Evolutionary conservation across 2,113 vertebrate genomes (phyloP).

Genomic region (Nerophis lumbriciformis): DNA sequence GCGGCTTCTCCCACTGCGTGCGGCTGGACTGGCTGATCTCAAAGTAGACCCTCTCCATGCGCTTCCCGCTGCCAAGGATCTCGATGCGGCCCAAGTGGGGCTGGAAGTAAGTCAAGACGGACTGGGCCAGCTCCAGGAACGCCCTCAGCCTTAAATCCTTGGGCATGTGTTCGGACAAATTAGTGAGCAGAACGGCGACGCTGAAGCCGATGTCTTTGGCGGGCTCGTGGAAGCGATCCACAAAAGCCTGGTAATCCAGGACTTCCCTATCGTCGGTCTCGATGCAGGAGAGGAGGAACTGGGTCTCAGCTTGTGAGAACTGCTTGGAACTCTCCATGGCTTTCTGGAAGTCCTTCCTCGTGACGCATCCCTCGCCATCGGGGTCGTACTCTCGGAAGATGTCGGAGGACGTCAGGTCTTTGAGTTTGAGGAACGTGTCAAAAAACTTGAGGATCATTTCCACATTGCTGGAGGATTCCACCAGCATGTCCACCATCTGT

Average conservation of each 20-base stretch:
- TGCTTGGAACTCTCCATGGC: constrained; percentile 91
- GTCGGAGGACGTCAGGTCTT: constrained; percentile 89
- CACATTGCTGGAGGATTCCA: constrained; percentile 90
- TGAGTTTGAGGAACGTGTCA: constrained; percentile 94
- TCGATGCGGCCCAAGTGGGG: constrained; percentile 90
- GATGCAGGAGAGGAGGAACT: constrained; percentile 85
- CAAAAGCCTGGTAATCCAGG: constrained; percentile 86
- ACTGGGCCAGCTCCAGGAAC: constrained; percentile 85
- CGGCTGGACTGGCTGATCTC: constrained; percentile 93
- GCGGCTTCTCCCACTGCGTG: constrained; percentile 94
- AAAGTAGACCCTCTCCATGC: constrained; percentile 93
- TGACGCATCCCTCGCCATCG: constrained; percentile 83
- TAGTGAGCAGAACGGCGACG: constrained; percentile 88
- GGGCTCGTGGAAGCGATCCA: constrained; percentile 88
- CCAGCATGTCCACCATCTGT: constrained; percentile 98
- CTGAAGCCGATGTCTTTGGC: constrained; percentile 96
- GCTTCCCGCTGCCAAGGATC: constrained; percentile 90
- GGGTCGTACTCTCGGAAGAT: constrained; percentile 86
- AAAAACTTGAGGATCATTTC: constrained; percentile 97
- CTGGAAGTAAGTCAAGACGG: constrained; percentile 87
- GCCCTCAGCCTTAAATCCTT: constrained; percentile 80
- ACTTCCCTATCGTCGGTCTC: constrained; percentile 83
- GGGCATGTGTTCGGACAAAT: constrained; percentile 94
- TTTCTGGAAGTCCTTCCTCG: constrained; percentile 89
- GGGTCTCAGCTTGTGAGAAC: constrained; percentile 81